Evolutionary conservation across 53 echinoderm and acorn worm genomes (phyloP).

Genomic region (Temnopleurus reevesii): DNA sequence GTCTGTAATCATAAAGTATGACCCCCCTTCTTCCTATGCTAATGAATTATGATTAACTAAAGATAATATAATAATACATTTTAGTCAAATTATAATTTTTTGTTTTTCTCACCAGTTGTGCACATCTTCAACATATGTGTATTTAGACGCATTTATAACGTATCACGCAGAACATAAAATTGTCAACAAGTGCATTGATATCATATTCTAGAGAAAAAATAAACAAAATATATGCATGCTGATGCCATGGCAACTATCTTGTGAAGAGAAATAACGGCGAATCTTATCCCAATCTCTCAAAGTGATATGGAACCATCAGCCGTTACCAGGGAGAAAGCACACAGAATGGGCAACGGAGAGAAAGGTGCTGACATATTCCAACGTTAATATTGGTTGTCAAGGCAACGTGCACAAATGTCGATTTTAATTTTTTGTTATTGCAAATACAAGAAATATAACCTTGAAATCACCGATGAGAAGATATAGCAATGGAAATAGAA

Average conservation of each 20-base stretch:
- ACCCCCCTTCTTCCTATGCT: too few relatives aligned
- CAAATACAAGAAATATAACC: conserved; percentile 12
- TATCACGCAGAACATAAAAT: neutral
- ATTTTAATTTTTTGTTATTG: neutral
- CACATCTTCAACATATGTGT: too few relatives aligned
- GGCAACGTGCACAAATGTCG: conserved; percentile 35
- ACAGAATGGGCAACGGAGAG: neutral
- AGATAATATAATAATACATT: too few relatives aligned
- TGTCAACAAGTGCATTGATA: neutral
- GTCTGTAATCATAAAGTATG: too few relatives aligned
- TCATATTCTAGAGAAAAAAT: neutral
- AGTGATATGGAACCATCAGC: conserved; percentile 32
- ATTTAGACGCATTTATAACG: too few relatives aligned
- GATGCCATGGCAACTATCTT: neutral
- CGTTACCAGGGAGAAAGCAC: conserved; percentile 32
- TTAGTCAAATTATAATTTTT: too few relatives aligned
- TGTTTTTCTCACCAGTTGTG: too few relatives aligned
- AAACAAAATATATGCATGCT: neutral
- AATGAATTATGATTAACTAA: too few relatives aligned
- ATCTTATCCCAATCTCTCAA: conserved; percentile 14
- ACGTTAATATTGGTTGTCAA: conserved; percentile 40
- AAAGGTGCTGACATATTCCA: conserved; percentile 2
- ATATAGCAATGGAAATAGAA: neutral
- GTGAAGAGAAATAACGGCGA: neutral
- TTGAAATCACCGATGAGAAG: neutral